phyloP scores from a whole-genome alignment of 2,888 invertebrate genomes.

The Campoletis raptor region DNA sequence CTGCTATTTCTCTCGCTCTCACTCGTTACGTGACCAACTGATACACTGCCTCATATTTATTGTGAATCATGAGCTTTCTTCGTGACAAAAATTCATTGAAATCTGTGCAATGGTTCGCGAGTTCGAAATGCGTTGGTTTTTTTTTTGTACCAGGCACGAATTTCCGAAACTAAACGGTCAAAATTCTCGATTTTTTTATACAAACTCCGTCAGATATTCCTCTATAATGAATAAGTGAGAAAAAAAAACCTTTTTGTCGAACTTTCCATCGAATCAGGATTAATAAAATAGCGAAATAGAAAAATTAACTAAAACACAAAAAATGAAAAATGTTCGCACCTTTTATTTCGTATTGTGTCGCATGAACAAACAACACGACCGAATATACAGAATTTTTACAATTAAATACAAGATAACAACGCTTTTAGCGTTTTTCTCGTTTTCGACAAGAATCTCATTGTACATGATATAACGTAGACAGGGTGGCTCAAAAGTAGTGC shows the following conservation, averaged over 20 bases:
- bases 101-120: no score
- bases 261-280: background rate
- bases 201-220: no score
- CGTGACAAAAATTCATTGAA: no score
- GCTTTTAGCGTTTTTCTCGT: constrained; percentile 22
- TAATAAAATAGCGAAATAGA: background rate
- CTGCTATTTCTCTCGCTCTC: no score
- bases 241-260: background rate
- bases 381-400: constrained; percentile 22
- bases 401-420: constrained; percentile 1
- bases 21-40: no score
- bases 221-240: no score
- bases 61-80: no score
- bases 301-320: background rate
- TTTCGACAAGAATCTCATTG: constrained; percentile 27
- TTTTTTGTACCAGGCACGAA: no score
- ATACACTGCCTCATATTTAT: no score
- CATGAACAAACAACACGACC: constrained; percentile 45
- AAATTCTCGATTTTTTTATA: no score
- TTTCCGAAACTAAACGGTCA: no score
- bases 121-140: no score
- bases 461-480: constrained; percentile 17
- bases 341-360: constrained; percentile 53
- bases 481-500: background rate
- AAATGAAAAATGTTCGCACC: constrained; percentile 39